Percentiles rank a stretch among this genome's conserved stretches.
phyloP scores from a whole-genome alignment of 2,113 vertebrate species.

The Catharus fuscescens region DNA sequence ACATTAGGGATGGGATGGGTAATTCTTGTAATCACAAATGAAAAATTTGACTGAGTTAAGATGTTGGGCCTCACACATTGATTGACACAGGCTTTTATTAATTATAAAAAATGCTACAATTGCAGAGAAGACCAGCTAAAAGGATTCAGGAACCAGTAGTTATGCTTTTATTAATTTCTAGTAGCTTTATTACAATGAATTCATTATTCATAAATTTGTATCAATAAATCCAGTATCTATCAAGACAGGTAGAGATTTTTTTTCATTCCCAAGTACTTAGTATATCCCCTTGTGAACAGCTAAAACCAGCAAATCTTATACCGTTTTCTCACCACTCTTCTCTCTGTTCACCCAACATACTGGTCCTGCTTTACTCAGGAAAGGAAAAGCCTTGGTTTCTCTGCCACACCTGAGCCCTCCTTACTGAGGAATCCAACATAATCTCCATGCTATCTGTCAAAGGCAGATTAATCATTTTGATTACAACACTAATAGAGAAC shows the following conservation, averaged over 20 bases:
- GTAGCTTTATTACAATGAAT: neutral
- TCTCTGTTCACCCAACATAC: neutral
- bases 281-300: neutral
- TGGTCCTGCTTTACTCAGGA: neutral
- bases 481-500: neutral
- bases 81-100: neutral
- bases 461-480: neutral
- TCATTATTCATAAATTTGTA: neutral
- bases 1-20: rapidly evolving
- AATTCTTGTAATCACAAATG: neutral
- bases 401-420: neutral
- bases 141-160: neutral
- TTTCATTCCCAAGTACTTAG: neutral
- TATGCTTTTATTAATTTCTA: neutral
- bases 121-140: neutral
- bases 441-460: neutral
- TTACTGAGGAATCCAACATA: neutral
- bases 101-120: neutral
- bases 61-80: neutral
- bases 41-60: neutral
- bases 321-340: neutral
- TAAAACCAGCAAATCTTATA: neutral
- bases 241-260: neutral
- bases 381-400: neutral
- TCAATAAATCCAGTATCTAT: neutral